These are phyloP conservation scores for Dasysyrphus albostriatus DNA, from an alignment of 2,888 invertebrate genomes.

Conservation along the genomic window DNA sequence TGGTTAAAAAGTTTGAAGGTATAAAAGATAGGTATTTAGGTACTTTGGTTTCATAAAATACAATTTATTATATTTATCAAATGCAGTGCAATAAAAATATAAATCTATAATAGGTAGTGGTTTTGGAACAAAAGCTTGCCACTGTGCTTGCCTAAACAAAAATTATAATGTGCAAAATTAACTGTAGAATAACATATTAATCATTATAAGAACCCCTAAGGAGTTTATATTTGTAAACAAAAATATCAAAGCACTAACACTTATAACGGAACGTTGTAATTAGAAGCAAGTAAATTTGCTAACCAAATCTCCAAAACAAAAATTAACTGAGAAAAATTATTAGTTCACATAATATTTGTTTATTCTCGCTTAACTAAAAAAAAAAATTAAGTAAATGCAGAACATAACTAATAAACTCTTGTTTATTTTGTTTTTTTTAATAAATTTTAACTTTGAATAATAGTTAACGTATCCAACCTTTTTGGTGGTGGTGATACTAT, in stretches of 20 bases:
- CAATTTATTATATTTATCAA: not conserved
- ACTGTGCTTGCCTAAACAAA: constrained; percentile 13
- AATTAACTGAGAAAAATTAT: constrained; percentile 39
- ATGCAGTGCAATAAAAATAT: constrained; percentile 18
- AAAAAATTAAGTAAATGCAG: constrained; percentile 40
- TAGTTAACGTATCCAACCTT: constrained; percentile 81
- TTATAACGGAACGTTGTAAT: constrained; percentile 46
- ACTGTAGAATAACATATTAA: not conserved
- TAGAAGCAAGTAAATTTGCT: constrained; percentile 57
- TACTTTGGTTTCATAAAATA: not conserved
- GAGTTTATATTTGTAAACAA: constrained; percentile 39
- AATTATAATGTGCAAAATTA: constrained; percentile 24
- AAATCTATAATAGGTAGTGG: not conserved
- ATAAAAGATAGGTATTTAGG: not conserved
- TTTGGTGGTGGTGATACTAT: constrained; percentile 80
- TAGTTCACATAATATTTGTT: constrained; percentile 61
- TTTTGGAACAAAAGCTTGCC: constrained; percentile 39
- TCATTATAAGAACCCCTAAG: constrained; percentile 32
- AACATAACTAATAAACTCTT: constrained; percentile 51
- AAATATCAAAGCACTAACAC: constrained; percentile 58
- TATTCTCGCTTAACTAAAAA: constrained; percentile 46
- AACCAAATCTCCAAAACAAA: constrained; percentile 58
- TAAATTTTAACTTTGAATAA: constrained; percentile 47
- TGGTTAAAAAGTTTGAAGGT: not conserved
- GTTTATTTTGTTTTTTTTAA: constrained; percentile 35